phyloP scores from a whole-genome alignment of 2,888 invertebrate genomes.

The Diaphora mendica region DNA sequence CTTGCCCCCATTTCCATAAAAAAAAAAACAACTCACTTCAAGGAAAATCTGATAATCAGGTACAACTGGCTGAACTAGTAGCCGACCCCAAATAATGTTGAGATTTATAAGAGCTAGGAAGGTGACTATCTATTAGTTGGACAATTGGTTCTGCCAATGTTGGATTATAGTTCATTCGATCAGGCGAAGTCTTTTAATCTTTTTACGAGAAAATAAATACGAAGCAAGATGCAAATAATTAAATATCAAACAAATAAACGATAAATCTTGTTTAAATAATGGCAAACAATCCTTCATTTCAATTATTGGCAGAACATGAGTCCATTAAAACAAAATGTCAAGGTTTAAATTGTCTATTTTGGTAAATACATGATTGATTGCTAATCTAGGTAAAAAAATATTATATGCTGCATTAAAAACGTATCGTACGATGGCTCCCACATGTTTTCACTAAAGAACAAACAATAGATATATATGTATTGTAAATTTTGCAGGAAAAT shows the following conservation, averaged over 20 bases:
- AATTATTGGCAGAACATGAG: constrained; percentile 38
- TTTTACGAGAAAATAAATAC: neutral
- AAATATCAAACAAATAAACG: neutral
- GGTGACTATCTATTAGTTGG: too few relatives aligned
- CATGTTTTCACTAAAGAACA: neutral
- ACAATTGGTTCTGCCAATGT: neutral
- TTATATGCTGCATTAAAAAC: neutral
- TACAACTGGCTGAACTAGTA: too few relatives aligned
- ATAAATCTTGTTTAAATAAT: constrained; percentile 26
- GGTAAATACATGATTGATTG: neutral
- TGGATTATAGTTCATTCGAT: neutral
- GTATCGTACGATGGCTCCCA: neutral
- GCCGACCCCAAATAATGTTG: too few relatives aligned
- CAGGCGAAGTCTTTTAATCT: neutral
- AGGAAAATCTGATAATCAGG: too few relatives aligned
- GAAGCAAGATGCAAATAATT: neutral
- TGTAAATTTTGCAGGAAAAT: too few relatives aligned
- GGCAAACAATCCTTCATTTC: constrained; percentile 35
- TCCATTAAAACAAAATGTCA: constrained; percentile 40
- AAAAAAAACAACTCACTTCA: too few relatives aligned
- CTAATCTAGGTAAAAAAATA: neutral
- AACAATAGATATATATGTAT: too few relatives aligned
- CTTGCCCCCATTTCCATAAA: too few relatives aligned
- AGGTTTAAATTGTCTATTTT: constrained; percentile 27
- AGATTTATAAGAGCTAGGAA: too few relatives aligned